Evolutionary conservation across 1,140 invertebrate species (phyloP), one percentile per base, ranked within the genome.

Genomic region (Zaprionus nigranus): DNA sequence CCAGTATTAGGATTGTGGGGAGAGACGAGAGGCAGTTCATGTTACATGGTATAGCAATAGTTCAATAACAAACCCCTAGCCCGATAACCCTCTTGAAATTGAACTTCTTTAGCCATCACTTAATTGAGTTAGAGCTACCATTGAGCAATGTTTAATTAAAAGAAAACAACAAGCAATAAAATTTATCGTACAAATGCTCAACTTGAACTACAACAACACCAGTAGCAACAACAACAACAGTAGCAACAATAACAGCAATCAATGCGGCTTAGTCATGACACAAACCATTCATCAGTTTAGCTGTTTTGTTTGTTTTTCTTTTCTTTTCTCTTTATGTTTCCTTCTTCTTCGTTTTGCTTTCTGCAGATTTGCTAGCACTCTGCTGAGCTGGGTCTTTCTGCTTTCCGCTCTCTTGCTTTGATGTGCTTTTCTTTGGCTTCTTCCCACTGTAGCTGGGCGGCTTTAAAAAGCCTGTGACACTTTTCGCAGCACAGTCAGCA

Each of bases 341-440:
- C 53, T 63, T 54, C 51, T 34, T 63, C 36, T n/a, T 40, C 38
- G 4, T 58, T 51, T 82, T 75, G 58, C n/a, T 30, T 54, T 79
- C 56, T 53, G 12, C 54, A 49, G 43, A 28, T 43, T 34, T 36
- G 51, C 75, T 43, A 57, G 28, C 11, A 3, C 20, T 26, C 13
- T 20, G 24, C n/a, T 62, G 56, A 53, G 70, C n/a, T 13, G 34
- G 38, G 64, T 46, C 57, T 53, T 20, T 73, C 53, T 12, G 30
- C 53, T 73, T 43, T 43, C 30, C 30, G 30, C 30, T 34, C 30
- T 34, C 83, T 53, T 54, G 58, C 83, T 82, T 83, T 82, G 59
- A 79, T 78, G 76, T 80, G 64, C 43, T 51, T 78, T 87, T 83
- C 57, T 84, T 34, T 75, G 84, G 84, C 84, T 87, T 88, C 84